Conservation (phyloP, 2,888 invertebrate genomes). For the Brachynemurus nebulosus region DNA sequence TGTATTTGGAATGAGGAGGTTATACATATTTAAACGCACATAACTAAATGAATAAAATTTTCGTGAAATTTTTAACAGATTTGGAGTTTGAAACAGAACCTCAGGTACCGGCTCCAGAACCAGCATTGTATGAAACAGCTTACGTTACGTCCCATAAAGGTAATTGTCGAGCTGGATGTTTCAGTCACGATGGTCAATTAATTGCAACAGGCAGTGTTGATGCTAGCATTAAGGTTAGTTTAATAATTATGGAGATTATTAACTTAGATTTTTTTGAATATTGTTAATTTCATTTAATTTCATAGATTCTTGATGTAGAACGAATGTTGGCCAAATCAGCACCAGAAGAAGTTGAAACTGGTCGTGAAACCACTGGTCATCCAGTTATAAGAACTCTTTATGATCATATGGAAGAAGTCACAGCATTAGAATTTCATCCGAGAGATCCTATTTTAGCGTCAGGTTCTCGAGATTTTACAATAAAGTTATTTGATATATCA, state of each 20-base stretch:
- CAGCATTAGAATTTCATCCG: slow-evolving; percentile 93
- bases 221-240: slow-evolving; percentile 80
- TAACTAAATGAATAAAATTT: background rate
- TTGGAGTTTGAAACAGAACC: slow-evolving; percentile 95
- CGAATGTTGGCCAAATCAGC: slow-evolving; percentile 97
- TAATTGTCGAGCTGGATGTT: slow-evolving; percentile 89
- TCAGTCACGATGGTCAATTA: slow-evolving; percentile 86
- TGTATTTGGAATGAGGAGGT: too few species aligned
- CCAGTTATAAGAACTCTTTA: slow-evolving; percentile 96
- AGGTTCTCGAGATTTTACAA: slow-evolving; percentile 85
- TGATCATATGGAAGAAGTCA: slow-evolving; percentile 96
- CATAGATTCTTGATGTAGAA: slow-evolving; percentile 90
- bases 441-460: slow-evolving; percentile 88
- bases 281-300: slow-evolving; percentile 5
- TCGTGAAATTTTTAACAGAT: slow-evolving; percentile 37
- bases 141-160: slow-evolving; percentile 98
- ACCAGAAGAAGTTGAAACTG: slow-evolving; percentile 72
- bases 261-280: background rate
- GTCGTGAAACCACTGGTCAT: slow-evolving; percentile 82
- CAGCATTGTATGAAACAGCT: slow-evolving; percentile 94
- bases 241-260: background rate
- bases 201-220: slow-evolving; percentile 98
- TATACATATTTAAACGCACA: background rate
- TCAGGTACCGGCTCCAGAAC: slow-evolving; percentile 85
- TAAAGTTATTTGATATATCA: slow-evolving; percentile 95